Conservation (phyloP, 92 coral and sea anemone genomes). For the Porites rus region DNA sequence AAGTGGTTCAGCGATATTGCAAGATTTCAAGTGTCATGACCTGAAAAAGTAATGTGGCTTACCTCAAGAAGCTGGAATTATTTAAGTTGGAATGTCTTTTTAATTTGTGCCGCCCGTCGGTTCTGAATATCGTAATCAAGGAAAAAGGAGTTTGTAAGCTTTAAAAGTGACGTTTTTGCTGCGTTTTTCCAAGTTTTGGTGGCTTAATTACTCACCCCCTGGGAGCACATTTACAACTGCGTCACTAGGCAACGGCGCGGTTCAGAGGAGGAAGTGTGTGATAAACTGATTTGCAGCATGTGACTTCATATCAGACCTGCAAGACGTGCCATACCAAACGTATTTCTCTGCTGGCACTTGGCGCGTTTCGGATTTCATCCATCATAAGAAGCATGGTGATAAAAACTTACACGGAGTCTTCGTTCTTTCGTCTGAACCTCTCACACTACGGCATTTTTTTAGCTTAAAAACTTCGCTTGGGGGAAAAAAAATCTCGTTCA, state of each 20-base stretch:
- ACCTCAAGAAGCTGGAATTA: neutral
- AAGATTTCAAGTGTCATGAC: slow-evolving; percentile 16
- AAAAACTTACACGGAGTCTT: neutral
- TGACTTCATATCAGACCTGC: neutral
- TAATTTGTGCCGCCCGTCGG: too few species aligned
- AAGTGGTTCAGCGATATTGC: neutral
- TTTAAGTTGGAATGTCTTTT: too few species aligned
- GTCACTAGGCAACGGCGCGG: slow-evolving; percentile 23
- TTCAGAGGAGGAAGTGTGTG: too few species aligned
- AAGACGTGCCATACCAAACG: slow-evolving; percentile 20
- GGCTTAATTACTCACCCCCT: too few species aligned
- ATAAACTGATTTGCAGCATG: neutral
- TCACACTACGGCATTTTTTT: neutral
- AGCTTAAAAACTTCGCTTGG: neutral
- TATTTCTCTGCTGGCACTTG: neutral
- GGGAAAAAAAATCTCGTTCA: neutral
- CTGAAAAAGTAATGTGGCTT: neutral
- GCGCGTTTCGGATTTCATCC: neutral
- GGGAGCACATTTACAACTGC: too few species aligned
- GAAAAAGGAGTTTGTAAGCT: too few species aligned
- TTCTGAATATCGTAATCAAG: too few species aligned
- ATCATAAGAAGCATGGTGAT: neutral
- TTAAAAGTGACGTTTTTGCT: too few species aligned
- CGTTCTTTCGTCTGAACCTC: neutral
- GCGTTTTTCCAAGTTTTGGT: too few species aligned